phyloP scores from a whole-genome alignment of 2,113 vertebrate species.

The Alaudala cheleensis region DNA sequence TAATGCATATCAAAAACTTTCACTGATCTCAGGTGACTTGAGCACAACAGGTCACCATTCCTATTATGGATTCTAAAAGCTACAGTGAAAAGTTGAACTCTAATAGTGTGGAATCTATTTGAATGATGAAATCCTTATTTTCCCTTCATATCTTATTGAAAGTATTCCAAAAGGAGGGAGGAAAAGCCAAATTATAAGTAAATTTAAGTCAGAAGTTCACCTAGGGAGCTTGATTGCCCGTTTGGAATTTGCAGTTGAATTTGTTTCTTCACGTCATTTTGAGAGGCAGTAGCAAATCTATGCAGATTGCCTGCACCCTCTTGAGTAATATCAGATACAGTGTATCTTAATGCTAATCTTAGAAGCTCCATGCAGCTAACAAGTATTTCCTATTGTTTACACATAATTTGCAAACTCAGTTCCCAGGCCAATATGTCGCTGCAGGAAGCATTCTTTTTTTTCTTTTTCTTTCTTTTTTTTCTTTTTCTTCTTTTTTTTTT shows the following conservation, averaged over 20 bases:
- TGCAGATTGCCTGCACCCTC: background rate
- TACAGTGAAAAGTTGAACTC: background rate
- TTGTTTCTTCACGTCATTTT: background rate
- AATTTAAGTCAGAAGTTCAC: background rate
- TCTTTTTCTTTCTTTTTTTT: too few species aligned
- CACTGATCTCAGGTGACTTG: background rate
- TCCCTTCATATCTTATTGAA: background rate
- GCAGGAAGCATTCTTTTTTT: background rate
- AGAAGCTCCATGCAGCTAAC: background rate
- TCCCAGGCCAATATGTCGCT: background rate
- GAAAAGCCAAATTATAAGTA: background rate
- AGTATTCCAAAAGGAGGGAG: background rate
- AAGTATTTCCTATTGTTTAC: background rate
- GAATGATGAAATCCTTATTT: background rate
- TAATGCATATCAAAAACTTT: background rate
- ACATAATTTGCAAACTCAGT: background rate
- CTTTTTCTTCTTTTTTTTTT: background rate
- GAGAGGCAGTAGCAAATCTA: background rate
- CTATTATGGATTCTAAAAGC: background rate
- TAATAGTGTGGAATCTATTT: background rate
- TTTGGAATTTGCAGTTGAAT: background rate
- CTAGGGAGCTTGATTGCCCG: background rate
- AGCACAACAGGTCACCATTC: background rate
- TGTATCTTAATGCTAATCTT: background rate
- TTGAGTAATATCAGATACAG: background rate